A percentile compares a stretch with the other conserved stretches of the same genome.
phyloP scores from a whole-genome alignment of 2,113 vertebrate species.

The Pluvialis apricaria region DNA sequence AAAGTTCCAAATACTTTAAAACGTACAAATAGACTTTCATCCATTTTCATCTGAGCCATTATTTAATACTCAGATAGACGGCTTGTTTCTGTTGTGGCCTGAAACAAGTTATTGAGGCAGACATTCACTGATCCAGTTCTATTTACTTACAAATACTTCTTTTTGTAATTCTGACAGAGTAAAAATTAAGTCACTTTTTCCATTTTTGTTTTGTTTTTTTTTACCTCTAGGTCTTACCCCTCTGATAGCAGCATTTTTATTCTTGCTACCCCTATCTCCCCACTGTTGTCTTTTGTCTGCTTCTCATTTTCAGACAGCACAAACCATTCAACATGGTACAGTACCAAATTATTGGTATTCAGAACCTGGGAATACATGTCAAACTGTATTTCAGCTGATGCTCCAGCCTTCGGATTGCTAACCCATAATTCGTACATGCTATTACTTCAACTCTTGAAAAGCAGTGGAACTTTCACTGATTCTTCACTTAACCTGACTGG shows the following conservation, averaged over 20 bases:
- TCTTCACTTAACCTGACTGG: not conserved
- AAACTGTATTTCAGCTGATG: not conserved
- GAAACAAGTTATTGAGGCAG: not conserved
- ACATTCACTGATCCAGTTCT: not conserved
- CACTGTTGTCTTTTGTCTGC: not conserved
- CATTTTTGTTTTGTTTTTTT: not conserved
- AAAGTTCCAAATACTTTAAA: not conserved
- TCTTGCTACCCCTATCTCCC: not conserved
- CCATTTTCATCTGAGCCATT: not conserved
- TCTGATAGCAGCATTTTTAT: not conserved
- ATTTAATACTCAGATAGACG: not conserved
- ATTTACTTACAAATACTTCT: not conserved
- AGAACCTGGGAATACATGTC: not conserved
- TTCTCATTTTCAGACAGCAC: not conserved
- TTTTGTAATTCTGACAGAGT: not conserved
- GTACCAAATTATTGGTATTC: not conserved
- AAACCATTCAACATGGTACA: not conserved
- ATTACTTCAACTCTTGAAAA: not conserved
- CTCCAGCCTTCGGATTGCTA: not conserved
- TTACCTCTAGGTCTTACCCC: not conserved
- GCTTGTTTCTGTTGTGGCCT: not conserved
- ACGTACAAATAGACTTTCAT: not conserved
- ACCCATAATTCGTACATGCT: not conserved
- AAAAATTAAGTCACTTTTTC: not conserved
- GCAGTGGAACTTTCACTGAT: not conserved